phyloP scores from a whole-genome alignment of 2,113 vertebrate species.

The Engystomops pustulosus region DNA sequence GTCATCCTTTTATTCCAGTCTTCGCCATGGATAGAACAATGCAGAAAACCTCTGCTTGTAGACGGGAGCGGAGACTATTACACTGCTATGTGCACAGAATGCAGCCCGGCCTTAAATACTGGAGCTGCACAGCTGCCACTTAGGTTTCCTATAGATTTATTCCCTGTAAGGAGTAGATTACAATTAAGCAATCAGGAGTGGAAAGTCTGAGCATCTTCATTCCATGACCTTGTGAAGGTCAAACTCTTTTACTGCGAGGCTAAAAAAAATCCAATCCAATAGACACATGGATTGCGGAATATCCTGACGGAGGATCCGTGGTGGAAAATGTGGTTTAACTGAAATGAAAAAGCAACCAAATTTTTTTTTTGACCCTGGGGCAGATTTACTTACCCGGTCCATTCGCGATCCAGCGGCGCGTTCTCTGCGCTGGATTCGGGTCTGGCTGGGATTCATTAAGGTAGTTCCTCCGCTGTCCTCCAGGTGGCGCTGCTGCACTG shows the following conservation, averaged over 20 bases:
- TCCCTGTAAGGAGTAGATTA: neutral
- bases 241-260: neutral
- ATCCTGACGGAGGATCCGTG: neutral
- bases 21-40: neutral
- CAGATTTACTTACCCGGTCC: no score
- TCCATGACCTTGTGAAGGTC: slow-evolving; percentile 18
- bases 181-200: neutral
- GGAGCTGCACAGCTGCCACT: neutral
- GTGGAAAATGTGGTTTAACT: neutral
- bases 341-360: neutral
- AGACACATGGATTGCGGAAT: neutral
- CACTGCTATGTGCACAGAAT: neutral
- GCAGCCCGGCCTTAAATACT: neutral
- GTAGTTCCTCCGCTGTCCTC: no score
- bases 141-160: neutral
- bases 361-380: no score
- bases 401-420: no score
- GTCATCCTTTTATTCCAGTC: neutral
- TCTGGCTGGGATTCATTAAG: no score
- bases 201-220: neutral
- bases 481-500: no score
- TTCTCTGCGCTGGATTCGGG: no score
- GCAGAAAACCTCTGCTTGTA: neutral
- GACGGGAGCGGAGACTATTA: neutral
- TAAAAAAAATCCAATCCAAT: neutral